Evolutionary conservation across 2,888 invertebrate species (phyloP).

Genomic region (Lydus trimaculatus): DNA sequence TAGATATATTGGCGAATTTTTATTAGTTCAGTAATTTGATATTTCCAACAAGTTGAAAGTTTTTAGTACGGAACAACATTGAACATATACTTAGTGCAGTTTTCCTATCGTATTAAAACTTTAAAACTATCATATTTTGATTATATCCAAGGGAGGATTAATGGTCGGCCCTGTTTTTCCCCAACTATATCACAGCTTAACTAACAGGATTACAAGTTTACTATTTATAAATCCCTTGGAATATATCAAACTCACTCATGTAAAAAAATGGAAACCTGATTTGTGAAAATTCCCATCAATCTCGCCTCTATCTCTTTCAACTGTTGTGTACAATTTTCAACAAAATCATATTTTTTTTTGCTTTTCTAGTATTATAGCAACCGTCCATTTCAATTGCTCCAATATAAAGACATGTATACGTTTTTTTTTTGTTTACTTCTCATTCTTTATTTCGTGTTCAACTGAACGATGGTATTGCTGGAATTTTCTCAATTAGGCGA

Average conservation of each 20-base stretch:
- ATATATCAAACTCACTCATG: neutral
- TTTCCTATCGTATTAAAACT: neutral
- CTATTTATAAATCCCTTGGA: constrained; percentile 35
- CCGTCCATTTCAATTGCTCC: neutral
- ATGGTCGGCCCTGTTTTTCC: constrained; percentile 26
- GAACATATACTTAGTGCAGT: constrained; percentile 22
- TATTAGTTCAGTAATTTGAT: constrained; percentile 20
- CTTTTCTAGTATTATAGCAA: neutral
- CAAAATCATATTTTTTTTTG: neutral
- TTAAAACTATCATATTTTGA: constrained; percentile 32
- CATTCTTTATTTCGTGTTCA: neutral
- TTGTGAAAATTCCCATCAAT: constrained; percentile 3
- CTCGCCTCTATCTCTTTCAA: neutral
- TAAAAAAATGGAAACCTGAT: neutral
- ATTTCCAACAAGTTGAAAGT: constrained; percentile 17
- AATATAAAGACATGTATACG: neutral
- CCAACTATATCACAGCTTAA: constrained; percentile 29
- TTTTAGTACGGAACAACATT: constrained; percentile 19
- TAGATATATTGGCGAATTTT: constrained; percentile 12
- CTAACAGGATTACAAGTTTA: constrained; percentile 40
- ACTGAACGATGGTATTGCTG: neutral
- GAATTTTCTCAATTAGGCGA: constrained; percentile 4
- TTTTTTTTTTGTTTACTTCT: neutral
- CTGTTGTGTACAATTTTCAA: neutral
- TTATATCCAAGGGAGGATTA: constrained; percentile 35